Percentiles rank a stretch among this genome's conserved stretches.
Conservation (phyloP, 2,113 vertebrate genomes). For the Ibidorhyncha struthersii region DNA sequence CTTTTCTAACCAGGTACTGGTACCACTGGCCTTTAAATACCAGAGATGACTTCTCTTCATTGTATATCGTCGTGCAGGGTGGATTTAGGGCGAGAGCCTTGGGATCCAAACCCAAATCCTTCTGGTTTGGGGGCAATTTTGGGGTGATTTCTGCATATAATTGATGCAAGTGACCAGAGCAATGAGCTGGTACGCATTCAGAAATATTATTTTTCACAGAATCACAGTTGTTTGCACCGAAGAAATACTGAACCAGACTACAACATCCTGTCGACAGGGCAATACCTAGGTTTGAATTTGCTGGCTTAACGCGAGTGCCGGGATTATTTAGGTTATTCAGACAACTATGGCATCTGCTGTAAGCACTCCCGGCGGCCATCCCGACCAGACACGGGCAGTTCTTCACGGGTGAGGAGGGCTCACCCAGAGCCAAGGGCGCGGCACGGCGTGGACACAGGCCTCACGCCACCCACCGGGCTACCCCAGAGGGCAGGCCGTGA, state of each 20-base stretch:
- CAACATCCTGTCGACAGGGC: neutral
- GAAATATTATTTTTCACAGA: neutral
- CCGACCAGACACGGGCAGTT: fast-evolving
- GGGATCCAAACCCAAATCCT: neutral
- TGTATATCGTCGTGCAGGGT: neutral
- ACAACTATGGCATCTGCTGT: fast-evolving
- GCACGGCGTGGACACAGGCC: neutral
- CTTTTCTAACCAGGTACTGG: neutral
- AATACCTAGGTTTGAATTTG: neutral
- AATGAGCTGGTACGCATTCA: neutral
- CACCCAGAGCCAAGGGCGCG: too few species aligned
- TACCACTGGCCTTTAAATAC: neutral
- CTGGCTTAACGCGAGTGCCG: neutral
- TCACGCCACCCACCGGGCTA: fast-evolving
- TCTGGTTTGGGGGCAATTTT: neutral
- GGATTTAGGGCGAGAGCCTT: neutral
- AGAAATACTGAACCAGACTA: neutral
- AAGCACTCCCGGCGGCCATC: fast-evolving
- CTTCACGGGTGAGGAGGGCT: fast-evolving
- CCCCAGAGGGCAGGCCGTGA: fast-evolving
- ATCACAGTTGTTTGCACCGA: neutral
- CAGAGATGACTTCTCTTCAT: neutral
- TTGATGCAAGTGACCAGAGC: neutral
- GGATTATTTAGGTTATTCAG: too few species aligned
- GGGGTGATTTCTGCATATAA: neutral